phyloP scores from a whole-genome alignment of 2,888 invertebrate genomes.

The Sphaerophoria taeniata region DNA sequence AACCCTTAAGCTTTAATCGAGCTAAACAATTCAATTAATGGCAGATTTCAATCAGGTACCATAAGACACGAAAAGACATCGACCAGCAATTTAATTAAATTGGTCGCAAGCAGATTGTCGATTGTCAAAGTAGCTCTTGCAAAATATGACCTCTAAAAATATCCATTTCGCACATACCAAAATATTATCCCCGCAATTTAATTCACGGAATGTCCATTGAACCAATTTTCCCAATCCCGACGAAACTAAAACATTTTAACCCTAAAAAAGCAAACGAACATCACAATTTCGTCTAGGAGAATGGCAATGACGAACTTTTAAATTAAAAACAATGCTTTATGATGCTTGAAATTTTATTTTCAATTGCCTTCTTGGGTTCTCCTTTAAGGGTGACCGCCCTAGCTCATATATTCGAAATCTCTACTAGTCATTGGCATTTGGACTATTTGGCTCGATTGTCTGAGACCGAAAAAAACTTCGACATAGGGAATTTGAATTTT shows the following conservation, averaged over 20 bases:
- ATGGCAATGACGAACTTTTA: conserved; percentile 59
- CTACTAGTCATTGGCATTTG: conserved; percentile 55
- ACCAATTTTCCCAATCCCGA: neutral
- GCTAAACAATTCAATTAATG: too few relatives aligned
- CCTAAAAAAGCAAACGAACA: conserved; percentile 2
- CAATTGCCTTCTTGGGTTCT: conserved; percentile 59
- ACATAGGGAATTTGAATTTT: conserved; percentile 56
- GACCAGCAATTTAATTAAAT: too few relatives aligned
- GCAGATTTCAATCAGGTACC: too few relatives aligned
- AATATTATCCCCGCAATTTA: conserved; percentile 21
- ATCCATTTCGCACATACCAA: conserved; percentile 46
- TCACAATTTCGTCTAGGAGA: conserved; percentile 13
- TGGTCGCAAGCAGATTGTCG: too few relatives aligned
- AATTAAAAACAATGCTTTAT: conserved; percentile 74
- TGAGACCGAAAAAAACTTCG: conserved; percentile 47
- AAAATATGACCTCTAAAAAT: neutral
- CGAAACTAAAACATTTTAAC: conserved; percentile 46
- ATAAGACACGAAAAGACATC: too few relatives aligned
- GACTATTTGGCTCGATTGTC: conserved; percentile 36
- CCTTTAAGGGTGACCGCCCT: conserved; percentile 29
- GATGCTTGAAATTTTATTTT: conserved; percentile 74
- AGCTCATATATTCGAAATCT: neutral
- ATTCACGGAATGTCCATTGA: neutral
- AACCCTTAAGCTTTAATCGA: too few relatives aligned
- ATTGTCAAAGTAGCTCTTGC: neutral